Conservation (phyloP, 1,140 invertebrate genomes). For the Formica exsecta region DNA sequence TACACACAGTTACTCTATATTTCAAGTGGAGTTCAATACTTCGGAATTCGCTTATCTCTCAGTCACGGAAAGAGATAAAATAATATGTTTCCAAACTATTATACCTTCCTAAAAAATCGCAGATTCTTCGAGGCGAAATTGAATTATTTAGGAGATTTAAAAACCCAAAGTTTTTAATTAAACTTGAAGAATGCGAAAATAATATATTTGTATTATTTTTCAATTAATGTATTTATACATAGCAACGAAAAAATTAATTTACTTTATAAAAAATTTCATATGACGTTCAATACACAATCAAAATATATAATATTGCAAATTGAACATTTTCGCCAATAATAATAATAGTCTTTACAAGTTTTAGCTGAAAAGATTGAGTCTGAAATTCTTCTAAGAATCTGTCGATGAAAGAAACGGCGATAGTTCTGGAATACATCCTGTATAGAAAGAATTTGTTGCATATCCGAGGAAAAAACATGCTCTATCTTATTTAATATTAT, state of each 20-base stretch:
- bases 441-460: neutral
- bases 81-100: neutral
- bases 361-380: neutral
- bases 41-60: neutral
- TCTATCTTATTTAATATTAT: constrained; percentile 4
- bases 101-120: constrained; percentile 4
- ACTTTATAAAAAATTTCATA: constrained; percentile 15
- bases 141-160: neutral
- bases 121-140: neutral
- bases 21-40: constrained; percentile 26
- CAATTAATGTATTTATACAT: neutral
- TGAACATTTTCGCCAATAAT: neutral
- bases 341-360: neutral
- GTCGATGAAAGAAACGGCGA: neutral
- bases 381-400: neutral
- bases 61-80: neutral
- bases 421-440: neutral
- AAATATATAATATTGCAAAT: constrained; percentile 11
- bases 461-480: neutral
- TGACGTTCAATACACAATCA: constrained; percentile 10
- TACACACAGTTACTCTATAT: neutral
- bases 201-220: neutral
- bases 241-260: constrained; percentile 9
- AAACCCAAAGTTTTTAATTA: neutral
- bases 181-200: neutral